phyloP scores from a whole-genome alignment of 2,797 vertebrate genomes.

The Syndactyla subalaris region DNA sequence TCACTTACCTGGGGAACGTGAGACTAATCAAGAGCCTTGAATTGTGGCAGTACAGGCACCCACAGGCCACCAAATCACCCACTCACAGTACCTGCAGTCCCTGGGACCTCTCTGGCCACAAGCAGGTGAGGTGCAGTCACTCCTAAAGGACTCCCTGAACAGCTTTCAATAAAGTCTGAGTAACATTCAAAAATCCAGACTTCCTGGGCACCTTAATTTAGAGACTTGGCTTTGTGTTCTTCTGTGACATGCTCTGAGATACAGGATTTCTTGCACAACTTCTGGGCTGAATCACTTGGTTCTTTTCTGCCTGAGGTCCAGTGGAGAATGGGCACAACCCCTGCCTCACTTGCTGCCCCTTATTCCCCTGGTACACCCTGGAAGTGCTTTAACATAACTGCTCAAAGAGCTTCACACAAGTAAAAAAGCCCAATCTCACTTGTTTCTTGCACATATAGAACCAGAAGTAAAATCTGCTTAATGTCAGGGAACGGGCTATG shows the following conservation, averaged over 20 bases:
- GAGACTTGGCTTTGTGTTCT: not conserved
- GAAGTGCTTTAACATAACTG: accelerated
- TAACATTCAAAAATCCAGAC: not conserved
- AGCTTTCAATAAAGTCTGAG: not conserved
- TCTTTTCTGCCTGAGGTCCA: not conserved
- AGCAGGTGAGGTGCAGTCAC: accelerated
- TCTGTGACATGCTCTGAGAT: accelerated
- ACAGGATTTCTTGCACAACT: not conserved
- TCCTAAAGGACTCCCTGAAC: not conserved
- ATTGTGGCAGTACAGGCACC: not conserved
- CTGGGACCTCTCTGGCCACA: not conserved
- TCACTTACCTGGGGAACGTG: accelerated
- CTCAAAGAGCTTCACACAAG: not conserved
- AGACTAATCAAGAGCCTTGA: not conserved
- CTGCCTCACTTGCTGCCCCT: not conserved
- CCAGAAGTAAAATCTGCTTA: not conserved
- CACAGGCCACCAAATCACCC: not conserved
- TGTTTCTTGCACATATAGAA: not conserved
- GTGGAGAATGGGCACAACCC: not conserved
- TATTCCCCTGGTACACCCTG: not conserved
- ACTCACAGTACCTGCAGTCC: accelerated
- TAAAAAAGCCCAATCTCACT: not conserved
- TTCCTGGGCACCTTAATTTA: not conserved
- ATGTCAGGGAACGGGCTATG: not conserved
- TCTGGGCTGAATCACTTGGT: not conserved